Percentiles rank a stretch among this genome's conserved stretches.
Conservation (phyloP, 2,113 vertebrate species). For the Microcebus jonahi region DNA sequence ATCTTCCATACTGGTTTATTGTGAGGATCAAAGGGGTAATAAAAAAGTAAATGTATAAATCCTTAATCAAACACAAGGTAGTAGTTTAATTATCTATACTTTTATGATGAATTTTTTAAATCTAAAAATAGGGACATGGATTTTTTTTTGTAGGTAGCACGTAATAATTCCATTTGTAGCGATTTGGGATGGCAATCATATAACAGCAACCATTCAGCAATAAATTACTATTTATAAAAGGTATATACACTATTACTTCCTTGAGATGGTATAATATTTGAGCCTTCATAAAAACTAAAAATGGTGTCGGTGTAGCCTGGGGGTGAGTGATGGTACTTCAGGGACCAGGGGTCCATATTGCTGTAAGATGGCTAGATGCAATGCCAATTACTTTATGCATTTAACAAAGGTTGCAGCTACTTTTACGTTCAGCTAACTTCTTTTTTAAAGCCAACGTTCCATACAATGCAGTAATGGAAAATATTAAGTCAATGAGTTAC, state of each 20-base stretch:
- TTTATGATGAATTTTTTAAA: slow-evolving; percentile 17
- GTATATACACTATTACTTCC: neutral
- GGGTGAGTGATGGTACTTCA: neutral
- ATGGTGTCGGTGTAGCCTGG: neutral
- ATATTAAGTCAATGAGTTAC: slow-evolving; percentile 19
- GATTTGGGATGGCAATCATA: neutral
- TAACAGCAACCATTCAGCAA: neutral
- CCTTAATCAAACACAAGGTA: neutral
- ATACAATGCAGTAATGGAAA: neutral
- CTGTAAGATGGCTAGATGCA: neutral
- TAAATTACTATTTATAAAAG: slow-evolving; percentile 39
- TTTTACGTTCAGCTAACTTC: slow-evolving; percentile 3
- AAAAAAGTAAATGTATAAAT: slow-evolving; percentile 17
- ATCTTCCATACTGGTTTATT: neutral
- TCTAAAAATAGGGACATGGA: neutral
- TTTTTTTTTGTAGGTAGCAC: neutral
- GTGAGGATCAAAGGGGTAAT: neutral
- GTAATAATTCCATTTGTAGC: neutral
- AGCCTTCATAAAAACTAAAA: slow-evolving; percentile 7
- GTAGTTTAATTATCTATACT: neutral
- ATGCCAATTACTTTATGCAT: neutral
- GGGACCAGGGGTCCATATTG: neutral
- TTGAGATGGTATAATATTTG: neutral
- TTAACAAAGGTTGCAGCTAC: neutral
- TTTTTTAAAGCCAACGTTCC: neutral